Percentiles rank a stretch among this genome's conserved stretches.
These are phyloP conservation scores for Helicoverpa assulta DNA, from an alignment of 2,888 invertebrate genomes.

Conservation along the genomic window DNA sequence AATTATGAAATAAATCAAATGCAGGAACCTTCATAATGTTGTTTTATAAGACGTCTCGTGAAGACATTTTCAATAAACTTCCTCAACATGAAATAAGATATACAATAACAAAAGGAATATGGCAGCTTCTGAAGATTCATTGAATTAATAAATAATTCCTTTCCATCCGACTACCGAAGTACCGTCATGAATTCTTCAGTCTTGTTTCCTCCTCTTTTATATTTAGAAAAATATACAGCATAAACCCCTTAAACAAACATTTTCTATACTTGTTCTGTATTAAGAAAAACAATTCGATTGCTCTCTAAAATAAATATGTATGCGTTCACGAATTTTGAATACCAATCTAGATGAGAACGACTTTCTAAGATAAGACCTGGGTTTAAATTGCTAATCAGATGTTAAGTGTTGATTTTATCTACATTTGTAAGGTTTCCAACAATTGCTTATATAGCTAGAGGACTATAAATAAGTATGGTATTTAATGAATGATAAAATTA, in stretches of 20 bases:
- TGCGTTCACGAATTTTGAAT: constrained; percentile 43
- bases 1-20: too few relatives aligned
- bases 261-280: background rate
- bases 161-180: constrained; percentile 14
- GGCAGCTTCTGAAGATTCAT: constrained; percentile 7
- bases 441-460: constrained; percentile 1
- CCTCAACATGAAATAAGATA: constrained; percentile 1
- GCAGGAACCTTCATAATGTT: background rate
- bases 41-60: background rate
- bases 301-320: constrained; percentile 52
- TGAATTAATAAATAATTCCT: constrained; percentile 28
- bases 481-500: background rate
- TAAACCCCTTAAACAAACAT: too few relatives aligned
- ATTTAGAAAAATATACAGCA: background rate
- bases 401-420: constrained; percentile 43
- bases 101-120: constrained; percentile 15
- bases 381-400: constrained; percentile 45
- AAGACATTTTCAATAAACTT: background rate
- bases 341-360: constrained; percentile 60
- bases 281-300: constrained; percentile 16
- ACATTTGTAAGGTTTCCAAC: constrained; percentile 7
- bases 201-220: constrained; percentile 10
- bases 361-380: constrained; percentile 53
- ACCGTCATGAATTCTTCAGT: constrained; percentile 26
- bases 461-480: background rate